Percentiles rank a stretch among this genome's conserved stretches.
phyloP scores from a whole-genome alignment of 1,140 invertebrate genomes.

The Papilio glaucus region DNA sequence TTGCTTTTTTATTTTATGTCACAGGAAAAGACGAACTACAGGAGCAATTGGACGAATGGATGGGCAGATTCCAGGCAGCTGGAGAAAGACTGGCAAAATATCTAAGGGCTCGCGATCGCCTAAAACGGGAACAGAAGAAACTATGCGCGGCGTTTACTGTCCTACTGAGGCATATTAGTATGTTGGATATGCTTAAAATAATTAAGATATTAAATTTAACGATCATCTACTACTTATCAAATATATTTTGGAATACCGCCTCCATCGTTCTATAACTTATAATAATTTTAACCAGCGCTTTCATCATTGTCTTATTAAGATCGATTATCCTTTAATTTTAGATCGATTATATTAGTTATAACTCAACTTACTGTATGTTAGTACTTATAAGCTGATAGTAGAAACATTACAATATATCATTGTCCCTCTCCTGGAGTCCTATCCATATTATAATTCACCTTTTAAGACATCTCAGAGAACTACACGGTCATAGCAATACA shows the following conservation, averaged over 20 bases:
- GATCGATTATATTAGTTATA: background rate
- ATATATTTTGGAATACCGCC: no score
- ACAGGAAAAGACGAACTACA: slow-evolving; percentile 52
- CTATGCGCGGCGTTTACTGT: slow-evolving; percentile 74
- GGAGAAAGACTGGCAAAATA: slow-evolving; percentile 67
- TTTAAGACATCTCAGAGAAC: no score
- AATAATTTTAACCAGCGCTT: background rate
- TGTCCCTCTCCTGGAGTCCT: no score
- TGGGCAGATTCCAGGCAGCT: slow-evolving; percentile 54
- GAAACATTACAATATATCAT: no score
- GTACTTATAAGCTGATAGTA: background rate
- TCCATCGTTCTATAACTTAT: no score
- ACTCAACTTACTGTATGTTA: background rate
- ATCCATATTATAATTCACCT: no score
- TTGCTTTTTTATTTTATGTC: slow-evolving; percentile 6
- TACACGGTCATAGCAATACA: no score
- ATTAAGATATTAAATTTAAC: no score
- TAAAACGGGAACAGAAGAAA: slow-evolving; percentile 68
- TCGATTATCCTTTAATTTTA: background rate
- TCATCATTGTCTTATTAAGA: background rate
- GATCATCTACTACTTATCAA: no score
- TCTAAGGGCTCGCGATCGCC: slow-evolving; percentile 63
- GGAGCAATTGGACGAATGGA: slow-evolving; percentile 58
- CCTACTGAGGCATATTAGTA: slow-evolving; percentile 70
- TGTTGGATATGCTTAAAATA: no score